Conservation (phyloP, 2,888 invertebrate species). For the Scaptomyza cyrtandrae region DNA sequence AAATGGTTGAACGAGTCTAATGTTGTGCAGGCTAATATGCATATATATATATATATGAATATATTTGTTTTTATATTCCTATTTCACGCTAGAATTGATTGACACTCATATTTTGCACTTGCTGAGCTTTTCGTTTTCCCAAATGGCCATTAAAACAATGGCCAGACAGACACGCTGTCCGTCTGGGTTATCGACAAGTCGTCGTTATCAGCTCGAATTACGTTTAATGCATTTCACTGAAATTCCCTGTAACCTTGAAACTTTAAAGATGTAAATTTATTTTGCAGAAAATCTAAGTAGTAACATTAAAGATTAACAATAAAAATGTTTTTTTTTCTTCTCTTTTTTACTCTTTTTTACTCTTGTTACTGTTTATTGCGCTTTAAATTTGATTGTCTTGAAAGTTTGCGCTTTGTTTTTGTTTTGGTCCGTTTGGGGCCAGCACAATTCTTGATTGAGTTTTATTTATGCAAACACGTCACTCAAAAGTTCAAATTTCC, state of each 20-base stretch:
- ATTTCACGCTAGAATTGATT: conserved; percentile 27
- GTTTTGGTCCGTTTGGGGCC: conserved; percentile 1
- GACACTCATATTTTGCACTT: conserved; percentile 43
- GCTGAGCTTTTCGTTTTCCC: conserved; percentile 26
- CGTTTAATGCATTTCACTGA: conserved; percentile 23
- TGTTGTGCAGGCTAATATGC: not conserved
- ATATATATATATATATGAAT: not conserved
- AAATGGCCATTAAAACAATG: conserved; percentile 35
- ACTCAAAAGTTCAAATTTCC: conserved; percentile 53
- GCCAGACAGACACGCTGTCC: conserved; percentile 22
- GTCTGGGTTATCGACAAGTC: conserved; percentile 24
- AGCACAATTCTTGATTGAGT: conserved; percentile 15
- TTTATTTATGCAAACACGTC: conserved; percentile 20
- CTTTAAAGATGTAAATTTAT: not conserved
- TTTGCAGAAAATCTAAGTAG: conserved; percentile 7
- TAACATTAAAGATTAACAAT: too few relatives aligned
- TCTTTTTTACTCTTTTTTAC: too few relatives aligned
- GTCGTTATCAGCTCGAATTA: conserved; percentile 37
- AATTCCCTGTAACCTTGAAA: conserved; percentile 19
- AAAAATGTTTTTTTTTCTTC: too few relatives aligned
- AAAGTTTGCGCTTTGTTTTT: conserved; percentile 28
- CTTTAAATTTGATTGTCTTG: not conserved
- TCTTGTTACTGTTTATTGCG: not conserved
- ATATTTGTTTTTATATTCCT: conserved; percentile 3
- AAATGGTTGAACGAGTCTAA: conserved; percentile 16